These are phyloP conservation scores for Spinus pinus DNA, from an alignment of 2,797 vertebrate genomes.

Conservation along the genomic window DNA sequence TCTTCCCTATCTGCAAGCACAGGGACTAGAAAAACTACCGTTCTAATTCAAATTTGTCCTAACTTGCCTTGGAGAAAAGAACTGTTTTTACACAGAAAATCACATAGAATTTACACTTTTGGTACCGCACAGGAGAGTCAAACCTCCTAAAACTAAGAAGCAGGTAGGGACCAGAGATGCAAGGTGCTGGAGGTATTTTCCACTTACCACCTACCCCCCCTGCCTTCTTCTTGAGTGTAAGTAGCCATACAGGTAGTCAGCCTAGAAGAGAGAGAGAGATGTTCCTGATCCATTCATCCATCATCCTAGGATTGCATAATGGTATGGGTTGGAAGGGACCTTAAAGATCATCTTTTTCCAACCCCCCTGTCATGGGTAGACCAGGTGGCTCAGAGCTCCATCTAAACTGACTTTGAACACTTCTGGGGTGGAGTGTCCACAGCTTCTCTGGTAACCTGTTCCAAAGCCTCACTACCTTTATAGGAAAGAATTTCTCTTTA, in stretches of 20 bases:
- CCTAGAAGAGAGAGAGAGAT: not conserved
- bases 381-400: not conserved
- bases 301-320: not conserved
- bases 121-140: rapidly evolving
- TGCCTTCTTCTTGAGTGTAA: not conserved
- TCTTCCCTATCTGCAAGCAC: not conserved
- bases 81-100: not conserved
- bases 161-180: not conserved
- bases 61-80: not conserved
- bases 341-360: not conserved
- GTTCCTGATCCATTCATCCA: not conserved
- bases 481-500: not conserved
- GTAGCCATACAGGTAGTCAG: not conserved
- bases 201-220: not conserved
- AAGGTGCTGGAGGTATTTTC: not conserved
- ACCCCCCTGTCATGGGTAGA: not conserved
- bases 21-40: not conserved
- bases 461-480: not conserved
- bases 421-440: not conserved
- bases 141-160: not conserved
- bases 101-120: not conserved
- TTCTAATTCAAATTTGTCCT: not conserved
- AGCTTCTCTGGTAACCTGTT: not conserved
- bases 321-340: not conserved
- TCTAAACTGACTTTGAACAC: not conserved